Percentiles rank a stretch among this genome's conserved stretches.
These are phyloP conservation scores for Clinocottus analis DNA, from an alignment of 2,113 vertebrate species.

Conservation along the genomic window DNA sequence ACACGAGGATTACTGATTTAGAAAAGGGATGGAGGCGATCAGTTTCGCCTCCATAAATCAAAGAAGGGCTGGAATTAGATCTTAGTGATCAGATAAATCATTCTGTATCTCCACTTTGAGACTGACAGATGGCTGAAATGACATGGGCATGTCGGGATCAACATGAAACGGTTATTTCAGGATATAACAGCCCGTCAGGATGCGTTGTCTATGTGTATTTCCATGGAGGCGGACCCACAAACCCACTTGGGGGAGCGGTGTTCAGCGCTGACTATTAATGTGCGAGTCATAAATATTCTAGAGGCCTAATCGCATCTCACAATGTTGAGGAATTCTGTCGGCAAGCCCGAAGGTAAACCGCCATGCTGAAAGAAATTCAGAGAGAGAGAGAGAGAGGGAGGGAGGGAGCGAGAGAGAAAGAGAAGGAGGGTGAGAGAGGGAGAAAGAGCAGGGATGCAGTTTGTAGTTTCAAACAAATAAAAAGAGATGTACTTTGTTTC, in stretches of 20 bases:
- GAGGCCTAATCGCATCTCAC: conserved; percentile 15
- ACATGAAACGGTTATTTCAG: conserved; percentile 1
- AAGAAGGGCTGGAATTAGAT: background rate
- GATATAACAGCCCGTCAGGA: background rate
- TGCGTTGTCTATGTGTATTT: background rate
- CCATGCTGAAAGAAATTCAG: background rate
- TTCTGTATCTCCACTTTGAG: background rate
- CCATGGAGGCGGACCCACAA: conserved; percentile 5
- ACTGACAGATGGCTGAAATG: background rate
- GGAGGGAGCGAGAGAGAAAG: background rate
- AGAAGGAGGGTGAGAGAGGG: background rate
- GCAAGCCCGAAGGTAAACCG: conserved; percentile 38
- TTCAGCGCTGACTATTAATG: conserved; percentile 25
- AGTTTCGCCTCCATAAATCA: conserved; percentile 7
- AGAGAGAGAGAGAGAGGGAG: background rate
- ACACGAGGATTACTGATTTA: background rate
- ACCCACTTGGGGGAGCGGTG: conserved; percentile 16
- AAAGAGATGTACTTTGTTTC: background rate
- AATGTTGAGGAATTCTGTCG: conserved; percentile 33
- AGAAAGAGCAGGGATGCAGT: background rate
- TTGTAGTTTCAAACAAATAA: conserved; percentile 13
- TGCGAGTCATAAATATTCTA: conserved; percentile 60
- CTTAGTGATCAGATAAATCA: background rate
- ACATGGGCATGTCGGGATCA: background rate
- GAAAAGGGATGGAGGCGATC: background rate